A percentile compares a stretch with the other conserved stretches of the same genome.
Conservation (phyloP, 2,113 vertebrate genomes). For the Panthera tigris region DNA sequence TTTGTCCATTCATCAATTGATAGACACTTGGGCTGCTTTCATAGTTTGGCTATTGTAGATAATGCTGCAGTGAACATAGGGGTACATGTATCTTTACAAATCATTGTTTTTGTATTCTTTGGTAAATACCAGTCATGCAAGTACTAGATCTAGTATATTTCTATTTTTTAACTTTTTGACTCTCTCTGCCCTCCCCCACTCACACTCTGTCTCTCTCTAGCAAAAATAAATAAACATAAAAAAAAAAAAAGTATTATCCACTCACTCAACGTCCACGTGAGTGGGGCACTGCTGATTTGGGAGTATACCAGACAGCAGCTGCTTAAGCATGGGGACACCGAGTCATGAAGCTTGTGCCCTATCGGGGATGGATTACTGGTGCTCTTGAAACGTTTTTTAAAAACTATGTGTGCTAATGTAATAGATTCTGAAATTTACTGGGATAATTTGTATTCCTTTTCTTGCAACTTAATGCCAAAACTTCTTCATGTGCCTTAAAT, state of each 20-base stretch:
- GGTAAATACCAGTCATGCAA: background rate
- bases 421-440: slow-evolving; percentile 53
- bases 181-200: too few relatives aligned
- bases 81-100: background rate
- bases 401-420: background rate
- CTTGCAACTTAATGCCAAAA: slow-evolving; percentile 63
- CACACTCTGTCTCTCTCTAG: too few relatives aligned
- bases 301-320: slow-evolving; percentile 95
- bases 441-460: slow-evolving; percentile 38
- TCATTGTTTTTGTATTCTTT: background rate
- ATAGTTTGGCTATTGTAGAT: background rate
- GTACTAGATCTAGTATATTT: background rate
- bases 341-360: background rate
- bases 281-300: slow-evolving; percentile 96
- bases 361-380: background rate
- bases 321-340: slow-evolving; percentile 40
- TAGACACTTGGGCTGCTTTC: background rate
- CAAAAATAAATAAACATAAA: too few relatives aligned
- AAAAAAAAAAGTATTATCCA: slow-evolving; percentile 86
- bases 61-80: background rate
- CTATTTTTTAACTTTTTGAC: background rate
- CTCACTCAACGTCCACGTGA: slow-evolving; percentile 97
- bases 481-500: slow-evolving; percentile 82
- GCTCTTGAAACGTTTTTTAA: slow-evolving; percentile 37
- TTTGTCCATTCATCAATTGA: background rate